Base-by-base conservation (phyloP, 2,888 invertebrate genomes). In the Eremobia ochroleuca region DNA sequence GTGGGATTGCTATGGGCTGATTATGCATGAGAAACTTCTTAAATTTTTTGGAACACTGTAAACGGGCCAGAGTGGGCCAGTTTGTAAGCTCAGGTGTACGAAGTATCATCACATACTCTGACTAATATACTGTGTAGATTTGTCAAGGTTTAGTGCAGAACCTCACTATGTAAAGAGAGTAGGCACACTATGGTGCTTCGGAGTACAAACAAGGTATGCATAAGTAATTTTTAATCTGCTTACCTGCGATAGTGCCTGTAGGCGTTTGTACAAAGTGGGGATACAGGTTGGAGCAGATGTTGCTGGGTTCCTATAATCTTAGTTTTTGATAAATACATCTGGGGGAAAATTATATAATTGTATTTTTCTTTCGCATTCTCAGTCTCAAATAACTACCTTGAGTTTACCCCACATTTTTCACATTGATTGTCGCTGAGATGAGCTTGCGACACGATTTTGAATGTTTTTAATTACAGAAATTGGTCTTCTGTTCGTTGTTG, bases 161-260 rank as follows among this genome's bases (percentile, higher is more conserved):
- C 15, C 49, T 40, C 37, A 49, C 46, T 28, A 40, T 13, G 61
- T 70, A 43, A 62, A 77, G 66, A 77, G 46, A 61, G 40, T 18
- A 49, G 37, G 61, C 28, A 37, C 70, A 77, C 61, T 65, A 15
- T 43, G 66, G 77, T 70, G 70, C 18, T 40, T 15, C 4, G 21
- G 46, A 28, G 37, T 68, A 68, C 6, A 55, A 61, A 65, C 64
- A 34, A 73, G 69, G 74, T 61, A 62, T 83, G 85, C 81, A 83
- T 83, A 74, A 83, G 61, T 85, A 77, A 83, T 84, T 77, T 84
- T 81, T 81, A 84, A 83, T 85, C 77, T 77, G 73, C 68, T 64
- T 74, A 64, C 71, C 1, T 55, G 59, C 37, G 52, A 67, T 59
- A 69, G 59, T 76, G 49, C 68, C n/a, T 68, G 59, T 55, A 59